These are phyloP conservation scores for Xenops minutus DNA, from an alignment of 2,797 vertebrate species.

Conservation along the genomic window DNA sequence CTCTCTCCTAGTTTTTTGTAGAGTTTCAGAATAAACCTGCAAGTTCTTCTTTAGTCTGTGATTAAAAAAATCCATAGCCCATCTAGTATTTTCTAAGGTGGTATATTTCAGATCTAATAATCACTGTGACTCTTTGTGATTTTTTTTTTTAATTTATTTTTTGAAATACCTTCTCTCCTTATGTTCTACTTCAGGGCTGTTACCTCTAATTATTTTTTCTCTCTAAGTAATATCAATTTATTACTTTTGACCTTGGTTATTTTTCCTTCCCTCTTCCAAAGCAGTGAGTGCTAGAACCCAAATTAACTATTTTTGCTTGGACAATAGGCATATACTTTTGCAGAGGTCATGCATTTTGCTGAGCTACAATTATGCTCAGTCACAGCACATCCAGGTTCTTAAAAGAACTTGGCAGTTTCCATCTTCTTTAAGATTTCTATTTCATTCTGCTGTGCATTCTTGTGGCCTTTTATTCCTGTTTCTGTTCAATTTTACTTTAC, in stretches of 20 bases:
- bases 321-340: not conserved
- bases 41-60: not conserved
- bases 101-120: not conserved
- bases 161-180: not conserved
- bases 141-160: not conserved
- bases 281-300: not conserved
- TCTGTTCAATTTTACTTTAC: not conserved
- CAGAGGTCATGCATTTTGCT: not conserved
- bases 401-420: not conserved
- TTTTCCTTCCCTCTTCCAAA: not conserved
- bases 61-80: not conserved
- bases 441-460: not conserved
- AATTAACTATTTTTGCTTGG: not conserved
- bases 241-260: not conserved
- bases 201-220: not conserved
- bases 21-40: not conserved
- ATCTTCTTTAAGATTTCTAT: not conserved
- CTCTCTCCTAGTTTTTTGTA: not conserved
- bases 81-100: not conserved
- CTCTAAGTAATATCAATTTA: not conserved
- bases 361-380: not conserved
- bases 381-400: not conserved
- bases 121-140: not conserved
- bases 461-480: not conserved
- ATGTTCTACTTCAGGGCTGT: not conserved